Conservation (phyloP, 2,888 invertebrate species). For the Chrysodeixis includens region DNA sequence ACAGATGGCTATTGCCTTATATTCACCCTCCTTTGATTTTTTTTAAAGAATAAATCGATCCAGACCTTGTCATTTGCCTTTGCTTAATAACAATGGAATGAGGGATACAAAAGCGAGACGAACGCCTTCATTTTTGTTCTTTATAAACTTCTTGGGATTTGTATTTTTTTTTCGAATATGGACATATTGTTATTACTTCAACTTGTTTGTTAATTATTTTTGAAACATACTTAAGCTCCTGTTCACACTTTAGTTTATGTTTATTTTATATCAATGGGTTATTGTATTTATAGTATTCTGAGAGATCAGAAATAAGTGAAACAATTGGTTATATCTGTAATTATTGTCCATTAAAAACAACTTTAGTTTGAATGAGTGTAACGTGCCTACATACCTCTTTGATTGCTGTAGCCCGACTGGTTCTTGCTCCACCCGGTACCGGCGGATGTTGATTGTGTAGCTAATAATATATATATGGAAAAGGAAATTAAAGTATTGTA, state of each 20-base stretch:
- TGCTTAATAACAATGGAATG: background rate
- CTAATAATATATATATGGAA: background rate
- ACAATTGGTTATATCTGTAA: background rate
- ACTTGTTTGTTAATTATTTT: too few species aligned
- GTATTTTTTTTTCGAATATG: too few species aligned
- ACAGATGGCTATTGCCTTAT: conserved; percentile 1
- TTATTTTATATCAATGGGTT: too few species aligned
- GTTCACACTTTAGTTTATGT: too few species aligned
- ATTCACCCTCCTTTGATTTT: background rate
- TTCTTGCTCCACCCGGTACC: background rate
- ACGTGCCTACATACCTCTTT: conserved; percentile 2
- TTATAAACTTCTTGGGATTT: background rate
- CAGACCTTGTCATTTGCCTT: background rate
- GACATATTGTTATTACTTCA: too few species aligned
- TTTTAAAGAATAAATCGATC: background rate
- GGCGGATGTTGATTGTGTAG: conserved; percentile 1
- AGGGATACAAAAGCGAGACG: background rate
- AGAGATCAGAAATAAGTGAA: background rate
- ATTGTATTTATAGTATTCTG: too few species aligned
- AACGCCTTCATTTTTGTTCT: background rate
- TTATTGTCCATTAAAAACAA: conserved; percentile 2
- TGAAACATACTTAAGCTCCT: too few species aligned
- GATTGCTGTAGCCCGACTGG: conserved; percentile 2
- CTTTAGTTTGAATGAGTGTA: background rate
- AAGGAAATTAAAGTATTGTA: background rate